Percentiles rank a stretch among this genome's conserved stretches.
Conservation (phyloP, 2,888 invertebrate species). For the Theodoxus fluviatilis region DNA sequence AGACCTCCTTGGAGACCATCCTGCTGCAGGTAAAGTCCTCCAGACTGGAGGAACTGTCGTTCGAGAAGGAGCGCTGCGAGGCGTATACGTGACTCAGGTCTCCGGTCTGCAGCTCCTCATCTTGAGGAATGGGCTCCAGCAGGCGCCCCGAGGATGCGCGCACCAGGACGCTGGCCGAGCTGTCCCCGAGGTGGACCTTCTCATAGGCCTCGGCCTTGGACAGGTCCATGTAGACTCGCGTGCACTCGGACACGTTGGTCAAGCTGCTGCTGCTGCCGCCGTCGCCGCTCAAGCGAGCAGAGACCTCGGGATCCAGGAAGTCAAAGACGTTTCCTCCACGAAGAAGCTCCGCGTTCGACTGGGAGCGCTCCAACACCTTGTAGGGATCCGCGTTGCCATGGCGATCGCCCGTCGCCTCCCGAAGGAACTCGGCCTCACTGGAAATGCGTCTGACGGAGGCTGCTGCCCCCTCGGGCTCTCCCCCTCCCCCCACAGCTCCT, state of each 20-base stretch:
- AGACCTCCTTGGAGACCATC: too few species aligned
- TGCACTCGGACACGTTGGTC: constrained; percentile 59
- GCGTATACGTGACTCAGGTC: constrained; percentile 37
- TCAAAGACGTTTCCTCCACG: constrained; percentile 29
- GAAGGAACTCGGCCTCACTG: too few species aligned
- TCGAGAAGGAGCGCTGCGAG: constrained; percentile 34
- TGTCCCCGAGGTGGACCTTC: constrained; percentile 36
- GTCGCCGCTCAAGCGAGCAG: constrained; percentile 6
- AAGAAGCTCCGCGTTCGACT: constrained; percentile 55
- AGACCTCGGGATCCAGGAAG: background rate
- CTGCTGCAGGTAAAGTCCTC: constrained; percentile 28
- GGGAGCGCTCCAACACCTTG: constrained; percentile 57
- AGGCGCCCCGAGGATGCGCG: constrained; percentile 43
- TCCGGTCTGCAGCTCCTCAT: constrained; percentile 53
- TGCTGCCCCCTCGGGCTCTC: too few species aligned
- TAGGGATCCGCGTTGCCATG: constrained; percentile 42
- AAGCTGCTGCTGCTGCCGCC: constrained; percentile 31
- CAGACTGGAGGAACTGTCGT: constrained; percentile 35
- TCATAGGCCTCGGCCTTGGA: constrained; percentile 53
- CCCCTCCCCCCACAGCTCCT: too few species aligned
- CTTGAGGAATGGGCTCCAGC: constrained; percentile 61
- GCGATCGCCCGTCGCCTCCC: too few species aligned
- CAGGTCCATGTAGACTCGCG: constrained; percentile 63
- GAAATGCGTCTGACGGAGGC: background rate
- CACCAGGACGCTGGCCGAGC: constrained; percentile 33